phyloP scores from a whole-genome alignment of 2,113 vertebrate species.

The Aspiorhynchus laticeps region DNA sequence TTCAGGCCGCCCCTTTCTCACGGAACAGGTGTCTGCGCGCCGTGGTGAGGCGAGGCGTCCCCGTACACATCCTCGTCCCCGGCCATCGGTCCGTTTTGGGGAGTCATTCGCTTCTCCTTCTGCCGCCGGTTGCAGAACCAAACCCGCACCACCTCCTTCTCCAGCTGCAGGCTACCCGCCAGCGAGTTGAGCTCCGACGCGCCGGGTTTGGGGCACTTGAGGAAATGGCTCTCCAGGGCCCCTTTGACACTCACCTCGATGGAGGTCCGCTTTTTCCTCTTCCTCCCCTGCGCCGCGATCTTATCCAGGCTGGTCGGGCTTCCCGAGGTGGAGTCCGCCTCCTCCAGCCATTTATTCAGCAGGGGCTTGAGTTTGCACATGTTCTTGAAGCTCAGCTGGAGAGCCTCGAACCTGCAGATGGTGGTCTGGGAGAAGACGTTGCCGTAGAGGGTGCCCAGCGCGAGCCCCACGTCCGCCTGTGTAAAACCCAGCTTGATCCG shows the following conservation, averaged over 20 bases:
- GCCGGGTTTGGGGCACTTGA: conserved; percentile 97
- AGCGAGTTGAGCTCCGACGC: conserved; percentile 96
- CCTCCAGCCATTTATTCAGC: conserved; percentile 99
- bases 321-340: conserved; percentile 96
- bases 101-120: conserved; percentile 99
- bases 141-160: conserved; percentile 99
- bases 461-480: conserved; percentile 96
- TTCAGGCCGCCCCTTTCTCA: conserved; percentile 69
- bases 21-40: conserved; percentile 96
- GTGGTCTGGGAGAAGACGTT: conserved; percentile 99
- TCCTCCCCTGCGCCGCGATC: conserved; percentile 96
- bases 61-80: conserved; percentile 97
- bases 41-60: conserved; percentile 96
- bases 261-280: conserved; percentile 98
- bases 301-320: conserved; percentile 99
- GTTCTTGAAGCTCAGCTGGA: conserved; percentile 99
- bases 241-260: conserved; percentile 99
- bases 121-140: conserved; percentile 99
- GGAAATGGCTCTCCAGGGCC: conserved; percentile 98
- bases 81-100: conserved; percentile 89
- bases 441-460: conserved; percentile 96
- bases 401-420: conserved; percentile 99
- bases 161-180: conserved; percentile 97
- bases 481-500: conserved; percentile 98
- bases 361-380: conserved; percentile 99